phyloP scores from a whole-genome alignment of 2,888 invertebrate genomes.

The Auanema freiburgensis region DNA sequence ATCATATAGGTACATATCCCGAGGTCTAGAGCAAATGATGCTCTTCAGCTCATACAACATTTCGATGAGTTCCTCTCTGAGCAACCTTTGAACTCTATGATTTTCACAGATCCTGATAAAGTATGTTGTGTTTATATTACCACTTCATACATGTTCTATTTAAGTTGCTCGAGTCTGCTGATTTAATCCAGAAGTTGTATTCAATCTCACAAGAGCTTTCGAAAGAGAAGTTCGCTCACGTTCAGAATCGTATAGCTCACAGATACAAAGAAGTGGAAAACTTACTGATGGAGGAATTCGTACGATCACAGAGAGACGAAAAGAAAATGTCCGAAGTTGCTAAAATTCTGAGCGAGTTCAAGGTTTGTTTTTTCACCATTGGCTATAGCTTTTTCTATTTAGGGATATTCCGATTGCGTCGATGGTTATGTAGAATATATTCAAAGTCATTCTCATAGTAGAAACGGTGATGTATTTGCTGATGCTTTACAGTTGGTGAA shows the following conservation, averaged over 20 bases:
- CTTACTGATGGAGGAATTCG: conserved; percentile 89
- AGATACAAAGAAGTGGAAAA: conserved; percentile 62
- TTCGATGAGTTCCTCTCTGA: conserved; percentile 87
- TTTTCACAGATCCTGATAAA: conserved; percentile 83
- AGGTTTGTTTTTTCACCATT: conserved; percentile 66
- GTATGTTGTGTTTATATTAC: conserved; percentile 66
- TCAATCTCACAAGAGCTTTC: conserved; percentile 84
- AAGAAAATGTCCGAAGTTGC: conserved; percentile 92
- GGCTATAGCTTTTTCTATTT: conserved; percentile 24
- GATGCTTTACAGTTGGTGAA: conserved; percentile 86
- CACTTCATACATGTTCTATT: too few species aligned
- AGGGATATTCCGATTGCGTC: conserved; percentile 89
- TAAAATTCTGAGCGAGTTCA: conserved; percentile 87
- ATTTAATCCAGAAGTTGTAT: conserved; percentile 93
- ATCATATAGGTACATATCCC: conserved; percentile 40
- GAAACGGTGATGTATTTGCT: conserved; percentile 83
- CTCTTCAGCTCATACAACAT: conserved; percentile 85
- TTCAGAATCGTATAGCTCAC: conserved; percentile 60
- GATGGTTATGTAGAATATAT: conserved; percentile 95
- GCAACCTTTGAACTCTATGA: conserved; percentile 80
- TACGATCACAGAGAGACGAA: conserved; percentile 81
- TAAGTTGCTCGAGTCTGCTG: conserved; percentile 92
- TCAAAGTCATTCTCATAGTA: conserved; percentile 71
- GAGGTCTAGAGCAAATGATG: conserved; percentile 88
- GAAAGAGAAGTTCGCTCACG: conserved; percentile 56